Evolutionary conservation across 2,888 invertebrate species (phyloP).

Genomic region (Neoascia interrupta): DNA sequence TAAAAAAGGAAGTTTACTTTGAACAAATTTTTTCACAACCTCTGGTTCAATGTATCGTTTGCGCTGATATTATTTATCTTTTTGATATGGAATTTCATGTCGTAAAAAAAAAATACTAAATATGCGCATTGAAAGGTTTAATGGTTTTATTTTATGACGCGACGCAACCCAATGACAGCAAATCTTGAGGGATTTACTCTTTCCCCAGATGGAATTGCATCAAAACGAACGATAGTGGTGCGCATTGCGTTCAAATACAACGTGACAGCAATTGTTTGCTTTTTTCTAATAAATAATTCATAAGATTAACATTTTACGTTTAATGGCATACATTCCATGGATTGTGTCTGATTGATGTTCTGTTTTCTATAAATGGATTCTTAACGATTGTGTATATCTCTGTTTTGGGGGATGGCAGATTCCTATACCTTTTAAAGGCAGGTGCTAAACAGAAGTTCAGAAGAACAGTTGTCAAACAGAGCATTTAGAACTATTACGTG

Average conservation of each 20-base stretch:
- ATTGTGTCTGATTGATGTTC: slow-evolving; percentile 45
- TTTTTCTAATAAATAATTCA: slow-evolving; percentile 52
- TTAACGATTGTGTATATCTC: slow-evolving; percentile 7
- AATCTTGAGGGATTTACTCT: slow-evolving; percentile 4
- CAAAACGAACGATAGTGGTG: too few species aligned
- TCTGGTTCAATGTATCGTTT: slow-evolving; percentile 8
- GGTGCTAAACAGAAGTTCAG: slow-evolving; percentile 13
- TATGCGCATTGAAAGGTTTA: not conserved
- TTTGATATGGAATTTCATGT: not conserved
- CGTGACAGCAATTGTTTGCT: slow-evolving; percentile 35
- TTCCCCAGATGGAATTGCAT: slow-evolving; percentile 32
- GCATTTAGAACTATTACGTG: too few species aligned
- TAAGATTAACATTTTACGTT: slow-evolving; percentile 24
- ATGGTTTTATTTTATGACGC: slow-evolving; percentile 4
- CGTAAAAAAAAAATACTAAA: not conserved
- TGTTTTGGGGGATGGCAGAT: not conserved
- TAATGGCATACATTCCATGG: slow-evolving; percentile 28
- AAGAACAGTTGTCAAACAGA: too few species aligned
- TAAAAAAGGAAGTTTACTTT: too few species aligned
- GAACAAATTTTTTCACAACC: too few species aligned
- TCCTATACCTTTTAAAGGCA: slow-evolving; percentile 14
- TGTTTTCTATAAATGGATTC: slow-evolving; percentile 39
- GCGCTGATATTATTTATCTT: not conserved
- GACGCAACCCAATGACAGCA: not conserved
- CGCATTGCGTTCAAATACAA: slow-evolving; percentile 28